These are phyloP conservation scores for Dynastes grantii DNA, from an alignment of 2,888 invertebrate genomes.

Conservation along the genomic window DNA sequence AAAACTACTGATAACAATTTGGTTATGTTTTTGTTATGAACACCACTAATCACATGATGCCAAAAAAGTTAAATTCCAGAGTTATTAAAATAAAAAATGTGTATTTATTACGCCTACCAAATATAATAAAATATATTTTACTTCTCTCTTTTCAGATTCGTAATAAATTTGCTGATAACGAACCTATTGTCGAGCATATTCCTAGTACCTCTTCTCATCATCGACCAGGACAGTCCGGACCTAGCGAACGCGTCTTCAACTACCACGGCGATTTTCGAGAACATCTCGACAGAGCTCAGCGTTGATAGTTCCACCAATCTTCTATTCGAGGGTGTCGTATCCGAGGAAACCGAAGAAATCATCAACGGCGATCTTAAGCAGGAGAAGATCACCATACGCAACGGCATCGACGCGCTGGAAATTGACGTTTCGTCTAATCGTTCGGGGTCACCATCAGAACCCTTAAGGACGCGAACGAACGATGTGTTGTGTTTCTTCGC, in stretches of 20 bases:
- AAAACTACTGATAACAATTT: too few relatives aligned
- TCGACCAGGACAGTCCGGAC: conserved; percentile 69
- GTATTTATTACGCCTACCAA: too few relatives aligned
- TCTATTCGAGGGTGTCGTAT: conserved; percentile 70
- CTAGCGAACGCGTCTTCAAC: not conserved
- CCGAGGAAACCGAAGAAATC: conserved; percentile 51
- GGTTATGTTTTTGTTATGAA: too few relatives aligned
- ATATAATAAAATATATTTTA: too few relatives aligned
- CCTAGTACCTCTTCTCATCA: conserved; percentile 72
- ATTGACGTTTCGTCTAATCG: conserved; percentile 51
- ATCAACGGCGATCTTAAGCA: conserved; percentile 49
- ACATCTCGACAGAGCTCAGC: conserved; percentile 52
- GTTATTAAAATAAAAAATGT: too few relatives aligned
- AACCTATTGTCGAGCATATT: conserved; percentile 72
- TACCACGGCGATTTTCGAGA: conserved; percentile 18
- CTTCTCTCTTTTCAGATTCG: conserved; percentile 68
- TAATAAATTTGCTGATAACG: conserved; percentile 73
- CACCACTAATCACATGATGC: too few relatives aligned
- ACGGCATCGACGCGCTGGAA: conserved; percentile 52
- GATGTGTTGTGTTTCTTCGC: conserved; percentile 69
- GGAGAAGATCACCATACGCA: conserved; percentile 52
- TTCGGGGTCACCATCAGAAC: conserved; percentile 31
- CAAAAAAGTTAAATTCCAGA: too few relatives aligned
- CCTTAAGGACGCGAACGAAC: conserved; percentile 15
- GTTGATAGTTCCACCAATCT: conserved; percentile 67